Evolutionary conservation across 30 jellyfish, hydroid and myxozoan species (phyloP).

Genomic region (Hydractinia symbiolongicarpus): DNA sequence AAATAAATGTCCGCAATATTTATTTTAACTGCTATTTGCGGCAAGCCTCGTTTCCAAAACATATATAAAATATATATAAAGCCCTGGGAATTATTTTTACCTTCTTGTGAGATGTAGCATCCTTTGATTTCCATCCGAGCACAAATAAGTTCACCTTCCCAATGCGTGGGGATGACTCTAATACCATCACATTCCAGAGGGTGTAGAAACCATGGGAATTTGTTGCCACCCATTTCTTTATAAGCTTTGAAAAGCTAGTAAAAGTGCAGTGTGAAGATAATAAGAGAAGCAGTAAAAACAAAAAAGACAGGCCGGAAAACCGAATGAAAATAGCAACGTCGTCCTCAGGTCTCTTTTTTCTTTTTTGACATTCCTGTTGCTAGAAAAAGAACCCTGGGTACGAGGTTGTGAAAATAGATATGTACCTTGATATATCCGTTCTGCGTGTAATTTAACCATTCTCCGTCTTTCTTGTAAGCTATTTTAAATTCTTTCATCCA

Average conservation of each 20-base stretch:
- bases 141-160: conserved; percentile 27
- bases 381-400: no score
- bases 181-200: conserved; percentile 29
- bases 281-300: no score
- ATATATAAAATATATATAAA: no score
- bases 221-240: conserved; percentile 1
- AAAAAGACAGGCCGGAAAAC: no score
- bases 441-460: conserved; percentile 15
- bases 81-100: not conserved
- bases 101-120: conserved; percentile 4
- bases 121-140: conserved; percentile 11
- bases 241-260: conserved; percentile 1
- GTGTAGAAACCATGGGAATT: conserved; percentile 9
- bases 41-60: no score
- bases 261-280: not conserved
- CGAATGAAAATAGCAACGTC: no score
- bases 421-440: conserved; percentile 9
- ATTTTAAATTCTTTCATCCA: not conserved
- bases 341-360: no score
- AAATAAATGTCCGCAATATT: no score
- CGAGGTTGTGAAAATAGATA: no score
- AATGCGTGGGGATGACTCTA: conserved; percentile 10
- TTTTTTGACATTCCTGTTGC: no score
- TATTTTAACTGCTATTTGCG: no score
- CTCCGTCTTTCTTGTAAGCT: conserved; percentile 2